phyloP scores from a whole-genome alignment of 2,888 invertebrate genomes.

The Drosophila ustulata region DNA sequence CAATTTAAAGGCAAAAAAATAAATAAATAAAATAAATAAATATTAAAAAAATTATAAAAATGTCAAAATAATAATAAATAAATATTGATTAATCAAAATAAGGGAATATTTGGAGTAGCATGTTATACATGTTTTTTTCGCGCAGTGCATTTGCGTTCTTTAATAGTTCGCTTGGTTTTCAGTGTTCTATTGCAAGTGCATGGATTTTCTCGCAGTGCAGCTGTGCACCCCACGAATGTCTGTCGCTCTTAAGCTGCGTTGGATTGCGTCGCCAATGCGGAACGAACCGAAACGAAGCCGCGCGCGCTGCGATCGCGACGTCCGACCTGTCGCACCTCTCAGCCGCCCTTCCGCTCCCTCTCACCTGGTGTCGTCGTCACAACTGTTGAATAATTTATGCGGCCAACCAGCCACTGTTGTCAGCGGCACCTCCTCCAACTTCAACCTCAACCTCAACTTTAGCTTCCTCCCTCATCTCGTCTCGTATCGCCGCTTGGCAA shows the following conservation, averaged over 20 bases:
- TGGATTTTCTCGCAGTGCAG: background rate
- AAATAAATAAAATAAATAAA: no score
- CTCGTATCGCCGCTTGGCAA: conserved; percentile 21
- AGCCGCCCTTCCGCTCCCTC: background rate
- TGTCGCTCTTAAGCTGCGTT: conserved; percentile 51
- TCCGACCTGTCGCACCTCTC: background rate
- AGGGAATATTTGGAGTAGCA: no score
- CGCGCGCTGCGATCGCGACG: conserved; percentile 4
- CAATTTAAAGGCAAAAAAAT: no score
- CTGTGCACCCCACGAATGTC: conserved; percentile 2
- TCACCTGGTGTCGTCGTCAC: conserved; percentile 19
- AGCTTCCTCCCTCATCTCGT: background rate
- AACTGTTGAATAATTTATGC: conserved; percentile 76
- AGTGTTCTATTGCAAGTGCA: no score
- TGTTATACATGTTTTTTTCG: no score
- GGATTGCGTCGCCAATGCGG: conserved; percentile 74
- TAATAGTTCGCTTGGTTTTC: no score
- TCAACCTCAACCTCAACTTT: conserved; percentile 31
- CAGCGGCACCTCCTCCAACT: conserved; percentile 62
- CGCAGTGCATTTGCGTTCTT: no score
- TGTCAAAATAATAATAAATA: no score
- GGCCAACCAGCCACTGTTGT: conserved; percentile 52
- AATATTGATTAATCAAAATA: no score
- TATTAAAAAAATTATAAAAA: no score
- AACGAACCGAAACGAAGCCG: conserved; percentile 49